A percentile compares a stretch with the other conserved stretches of the same genome.
Evolutionary conservation across 2,888 invertebrate species (phyloP).

Genomic region (Ashinkailepas kermadecensis): DNA sequence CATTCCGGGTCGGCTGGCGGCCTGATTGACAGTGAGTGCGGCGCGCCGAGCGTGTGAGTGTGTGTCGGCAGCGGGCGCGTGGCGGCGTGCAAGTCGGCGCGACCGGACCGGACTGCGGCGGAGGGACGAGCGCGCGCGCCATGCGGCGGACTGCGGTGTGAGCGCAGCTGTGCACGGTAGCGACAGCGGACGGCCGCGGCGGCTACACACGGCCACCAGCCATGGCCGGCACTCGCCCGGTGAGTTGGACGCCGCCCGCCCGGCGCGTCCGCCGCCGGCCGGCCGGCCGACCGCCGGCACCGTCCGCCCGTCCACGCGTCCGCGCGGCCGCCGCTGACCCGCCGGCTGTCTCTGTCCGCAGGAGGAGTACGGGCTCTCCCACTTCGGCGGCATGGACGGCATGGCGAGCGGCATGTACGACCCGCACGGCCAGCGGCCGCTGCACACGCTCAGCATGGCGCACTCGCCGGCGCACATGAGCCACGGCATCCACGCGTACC

Average conservation of each 20-base stretch:
- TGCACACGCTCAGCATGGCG: slow-evolving; percentile 15
- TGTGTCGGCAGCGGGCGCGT: not conserved
- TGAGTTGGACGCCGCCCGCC: not conserved
- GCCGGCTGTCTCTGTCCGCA: slow-evolving; percentile 1
- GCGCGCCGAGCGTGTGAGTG: not conserved
- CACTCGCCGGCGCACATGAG: slow-evolving; percentile 18
- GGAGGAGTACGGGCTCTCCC: slow-evolving; percentile 20
- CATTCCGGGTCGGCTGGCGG: not conserved
- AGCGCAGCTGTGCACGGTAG: not conserved
- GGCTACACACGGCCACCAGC: not conserved
- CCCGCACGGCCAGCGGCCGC: slow-evolving; percentile 18
- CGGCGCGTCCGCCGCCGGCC: no score
- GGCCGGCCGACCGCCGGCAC: no score
- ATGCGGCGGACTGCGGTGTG: not conserved
- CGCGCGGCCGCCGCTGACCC: not conserved
- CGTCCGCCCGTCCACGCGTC: no score
- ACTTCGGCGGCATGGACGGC: slow-evolving; percentile 20
- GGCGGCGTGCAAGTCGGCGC: not conserved
- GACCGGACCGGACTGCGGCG: not conserved
- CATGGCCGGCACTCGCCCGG: slow-evolving; percentile 17
- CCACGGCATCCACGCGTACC: slow-evolving; percentile 15
- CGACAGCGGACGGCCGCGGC: not conserved
- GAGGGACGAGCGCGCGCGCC: no score
- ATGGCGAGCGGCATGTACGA: slow-evolving; percentile 20
- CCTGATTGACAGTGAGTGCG: slow-evolving; percentile 2